These are phyloP conservation scores for Erebia ligea DNA, from an alignment of 2,888 invertebrate species.

Conservation along the genomic window DNA sequence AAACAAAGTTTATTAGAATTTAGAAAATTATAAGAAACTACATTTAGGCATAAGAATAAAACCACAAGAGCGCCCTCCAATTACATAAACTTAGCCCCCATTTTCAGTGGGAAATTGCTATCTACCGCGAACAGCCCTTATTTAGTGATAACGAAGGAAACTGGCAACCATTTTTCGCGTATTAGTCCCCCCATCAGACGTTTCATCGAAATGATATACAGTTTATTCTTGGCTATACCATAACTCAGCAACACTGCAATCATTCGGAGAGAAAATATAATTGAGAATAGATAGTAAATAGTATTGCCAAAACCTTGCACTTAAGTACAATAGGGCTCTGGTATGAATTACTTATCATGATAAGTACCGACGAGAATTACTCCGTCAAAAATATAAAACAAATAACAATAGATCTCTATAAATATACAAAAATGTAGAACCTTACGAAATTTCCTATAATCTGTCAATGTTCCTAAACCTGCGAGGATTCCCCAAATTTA, in stretches of 20 bases:
- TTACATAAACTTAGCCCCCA: conserved; percentile 28
- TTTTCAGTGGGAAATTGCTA: conserved; percentile 35
- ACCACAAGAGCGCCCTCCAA: conserved; percentile 27
- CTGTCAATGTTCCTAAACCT: too few relatives aligned
- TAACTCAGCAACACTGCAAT: conserved; percentile 32
- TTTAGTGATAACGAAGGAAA: conserved; percentile 41
- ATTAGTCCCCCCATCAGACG: conserved; percentile 34
- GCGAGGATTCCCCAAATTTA: too few relatives aligned
- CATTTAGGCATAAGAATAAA: conserved; percentile 1
- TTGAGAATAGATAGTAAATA: not conserved
- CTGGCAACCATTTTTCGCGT: conserved; percentile 40
- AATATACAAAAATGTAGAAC: too few relatives aligned
- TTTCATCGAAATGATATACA: conserved; percentile 33
- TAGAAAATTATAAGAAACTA: too few relatives aligned
- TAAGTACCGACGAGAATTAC: too few relatives aligned
- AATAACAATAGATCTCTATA: too few relatives aligned
- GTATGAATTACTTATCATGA: too few relatives aligned
- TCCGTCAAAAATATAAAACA: too few relatives aligned
- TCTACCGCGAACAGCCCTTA: conserved; percentile 31
- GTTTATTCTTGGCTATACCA: conserved; percentile 34
- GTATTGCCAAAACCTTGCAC: conserved; percentile 2
- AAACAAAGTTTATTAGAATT: too few relatives aligned
- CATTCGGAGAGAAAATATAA: conserved; percentile 12
- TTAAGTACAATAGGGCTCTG: not conserved
- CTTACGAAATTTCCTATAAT: too few relatives aligned